Conservation (phyloP, 1,140 invertebrate species). For the Cecropterus lyciades region DNA sequence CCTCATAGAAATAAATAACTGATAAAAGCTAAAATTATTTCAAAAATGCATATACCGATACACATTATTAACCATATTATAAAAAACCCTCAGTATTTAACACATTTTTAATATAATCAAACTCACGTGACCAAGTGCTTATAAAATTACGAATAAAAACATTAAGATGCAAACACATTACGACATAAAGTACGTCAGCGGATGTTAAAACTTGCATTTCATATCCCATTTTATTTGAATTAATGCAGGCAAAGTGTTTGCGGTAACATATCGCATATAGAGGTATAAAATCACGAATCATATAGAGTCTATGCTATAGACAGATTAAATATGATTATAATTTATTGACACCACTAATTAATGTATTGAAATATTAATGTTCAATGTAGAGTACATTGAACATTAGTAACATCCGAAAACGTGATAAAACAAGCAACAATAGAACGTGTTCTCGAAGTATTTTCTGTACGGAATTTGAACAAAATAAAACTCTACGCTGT, state of each 20-base stretch:
- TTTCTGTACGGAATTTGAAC: background rate
- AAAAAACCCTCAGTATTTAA: too few relatives aligned
- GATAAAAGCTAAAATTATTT: too few relatives aligned
- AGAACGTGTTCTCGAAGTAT: background rate
- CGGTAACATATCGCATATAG: background rate
- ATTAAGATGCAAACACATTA: conserved; percentile 21
- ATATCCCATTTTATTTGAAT: background rate
- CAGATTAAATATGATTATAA: too few relatives aligned
- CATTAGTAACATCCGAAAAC: conserved; percentile 33
- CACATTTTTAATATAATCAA: background rate
- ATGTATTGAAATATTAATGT: background rate
- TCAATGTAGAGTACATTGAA: too few relatives aligned
- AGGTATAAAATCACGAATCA: too few relatives aligned
- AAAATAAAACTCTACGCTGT: too few relatives aligned
- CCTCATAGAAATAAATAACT: too few relatives aligned
- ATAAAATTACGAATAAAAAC: background rate
- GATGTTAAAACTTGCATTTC: conserved; percentile 6
- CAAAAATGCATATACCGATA: too few relatives aligned
- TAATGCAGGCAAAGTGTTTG: background rate
- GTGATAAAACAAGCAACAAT: background rate
- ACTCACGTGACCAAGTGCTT: conserved; percentile 3
- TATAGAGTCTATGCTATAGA: too few relatives aligned
- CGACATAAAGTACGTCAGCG: conserved; percentile 33
- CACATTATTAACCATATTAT: too few relatives aligned
- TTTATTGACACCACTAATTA: background rate